These are phyloP conservation scores for Melanotaenia trifasciata DNA, from an alignment of 2,797 vertebrate genomes.

Conservation along the genomic window DNA sequence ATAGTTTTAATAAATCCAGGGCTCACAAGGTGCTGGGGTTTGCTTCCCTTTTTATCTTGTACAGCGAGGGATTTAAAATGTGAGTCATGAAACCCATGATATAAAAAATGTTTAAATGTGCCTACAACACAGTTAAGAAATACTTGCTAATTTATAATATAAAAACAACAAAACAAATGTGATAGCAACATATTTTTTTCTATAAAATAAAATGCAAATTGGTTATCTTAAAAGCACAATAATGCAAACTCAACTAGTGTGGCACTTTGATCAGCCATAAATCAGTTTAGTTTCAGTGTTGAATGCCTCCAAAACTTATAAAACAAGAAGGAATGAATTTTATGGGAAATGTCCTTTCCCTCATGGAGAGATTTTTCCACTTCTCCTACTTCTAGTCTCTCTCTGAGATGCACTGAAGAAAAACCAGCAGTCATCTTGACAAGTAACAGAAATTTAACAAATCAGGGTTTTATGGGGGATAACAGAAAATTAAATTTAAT, in stretches of 20 bases:
- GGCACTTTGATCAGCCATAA: slow-evolving; percentile 16
- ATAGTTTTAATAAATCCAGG: slow-evolving; percentile 13
- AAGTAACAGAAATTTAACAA: slow-evolving; percentile 25
- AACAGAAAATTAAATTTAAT: slow-evolving; percentile 40
- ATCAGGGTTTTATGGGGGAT: slow-evolving; percentile 28
- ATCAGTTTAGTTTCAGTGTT: slow-evolving; percentile 1
- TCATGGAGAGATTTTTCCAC: slow-evolving; percentile 3
- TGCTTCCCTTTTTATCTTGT: not conserved
- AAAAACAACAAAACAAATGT: not conserved
- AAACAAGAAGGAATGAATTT: slow-evolving; percentile 1
- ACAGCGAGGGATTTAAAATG: slow-evolving; percentile 10
- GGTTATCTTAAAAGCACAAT: not conserved
- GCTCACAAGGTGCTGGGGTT: not conserved
- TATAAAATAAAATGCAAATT: not conserved
- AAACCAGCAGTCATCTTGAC: slow-evolving; percentile 14
- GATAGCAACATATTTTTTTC: not conserved
- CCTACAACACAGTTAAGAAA: not conserved
- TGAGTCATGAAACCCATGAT: not conserved
- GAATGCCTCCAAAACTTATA: slow-evolving; percentile 21
- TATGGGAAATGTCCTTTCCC: slow-evolving; percentile 6
- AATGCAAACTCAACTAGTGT: not conserved
- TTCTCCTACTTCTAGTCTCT: slow-evolving; percentile 22
- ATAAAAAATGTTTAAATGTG: not conserved
- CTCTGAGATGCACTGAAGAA: slow-evolving; percentile 18
- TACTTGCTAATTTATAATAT: not conserved